Percentiles rank a stretch among this genome's conserved stretches.
These are phyloP conservation scores for Andrena cerasifolii DNA, from an alignment of 1,140 invertebrate species.

Conservation along the genomic window DNA sequence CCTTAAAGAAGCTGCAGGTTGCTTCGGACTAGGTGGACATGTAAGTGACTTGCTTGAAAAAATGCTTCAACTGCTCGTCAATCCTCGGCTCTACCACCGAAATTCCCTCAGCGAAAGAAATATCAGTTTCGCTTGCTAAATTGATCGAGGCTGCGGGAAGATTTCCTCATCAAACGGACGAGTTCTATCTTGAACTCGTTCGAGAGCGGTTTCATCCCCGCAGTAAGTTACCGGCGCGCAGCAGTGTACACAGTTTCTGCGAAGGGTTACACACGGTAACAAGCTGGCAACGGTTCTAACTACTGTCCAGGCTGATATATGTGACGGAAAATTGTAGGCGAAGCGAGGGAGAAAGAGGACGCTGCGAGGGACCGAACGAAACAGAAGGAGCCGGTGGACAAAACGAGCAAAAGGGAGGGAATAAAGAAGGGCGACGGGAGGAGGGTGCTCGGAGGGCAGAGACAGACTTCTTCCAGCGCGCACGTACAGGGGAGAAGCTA, in stretches of 20 bases:
- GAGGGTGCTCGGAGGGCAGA: neutral
- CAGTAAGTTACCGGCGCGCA: constrained; percentile 33
- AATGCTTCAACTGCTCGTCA: no score
- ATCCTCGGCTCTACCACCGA: no score
- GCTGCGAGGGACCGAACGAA: constrained; percentile 31
- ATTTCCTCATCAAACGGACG: no score
- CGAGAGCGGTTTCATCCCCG: constrained; percentile 47
- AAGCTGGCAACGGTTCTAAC: constrained; percentile 82
- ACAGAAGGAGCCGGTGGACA: constrained; percentile 29
- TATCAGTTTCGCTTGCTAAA: no score
- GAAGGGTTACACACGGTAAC: constrained; percentile 74
- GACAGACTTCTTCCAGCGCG: constrained; percentile 18
- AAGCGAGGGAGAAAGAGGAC: constrained; percentile 60
- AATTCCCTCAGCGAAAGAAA: neutral
- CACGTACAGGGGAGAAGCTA: constrained; percentile 46
- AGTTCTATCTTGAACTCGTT: constrained; percentile 45
- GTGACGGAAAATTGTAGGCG: constrained; percentile 81
- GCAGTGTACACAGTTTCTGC: constrained; percentile 44
- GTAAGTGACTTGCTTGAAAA: no score
- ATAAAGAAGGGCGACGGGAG: constrained; percentile 5
- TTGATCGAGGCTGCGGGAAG: neutral
- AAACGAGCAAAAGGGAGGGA: constrained; percentile 40
- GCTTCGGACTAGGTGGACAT: no score
- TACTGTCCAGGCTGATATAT: constrained; percentile 81
- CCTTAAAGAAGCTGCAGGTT: no score